Percentiles rank a stretch among this genome's conserved stretches.
Evolutionary conservation across 2,888 invertebrate species (phyloP).

Genomic region (Cerastis rubricosa): DNA sequence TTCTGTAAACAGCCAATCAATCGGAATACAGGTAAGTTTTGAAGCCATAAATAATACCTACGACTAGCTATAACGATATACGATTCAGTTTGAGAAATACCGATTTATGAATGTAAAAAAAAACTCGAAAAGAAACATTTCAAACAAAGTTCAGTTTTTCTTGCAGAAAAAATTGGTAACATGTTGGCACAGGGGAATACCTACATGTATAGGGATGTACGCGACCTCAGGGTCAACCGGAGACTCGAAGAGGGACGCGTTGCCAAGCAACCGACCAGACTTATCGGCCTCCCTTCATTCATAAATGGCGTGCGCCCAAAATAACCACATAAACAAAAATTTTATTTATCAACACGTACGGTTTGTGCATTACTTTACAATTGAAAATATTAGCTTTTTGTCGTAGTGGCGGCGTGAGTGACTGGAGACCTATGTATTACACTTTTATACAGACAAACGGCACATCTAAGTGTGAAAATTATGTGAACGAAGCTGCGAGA

Average conservation of each 20-base stretch:
- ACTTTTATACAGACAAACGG: neutral
- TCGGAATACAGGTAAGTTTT: neutral
- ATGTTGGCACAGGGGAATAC: constrained; percentile 46
- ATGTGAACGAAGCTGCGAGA: neutral
- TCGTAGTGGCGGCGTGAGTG: neutral
- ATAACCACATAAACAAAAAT: constrained; percentile 69
- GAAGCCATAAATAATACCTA: neutral
- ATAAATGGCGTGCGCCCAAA: constrained; percentile 71
- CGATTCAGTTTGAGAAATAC: too few relatives aligned
- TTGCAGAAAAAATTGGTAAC: constrained; percentile 36
- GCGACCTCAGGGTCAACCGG: constrained; percentile 81
- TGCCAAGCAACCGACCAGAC: constrained; percentile 78
- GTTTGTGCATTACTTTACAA: neutral
- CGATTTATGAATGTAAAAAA: neutral
- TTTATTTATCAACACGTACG: neutral
- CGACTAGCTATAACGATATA: neutral
- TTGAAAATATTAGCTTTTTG: neutral
- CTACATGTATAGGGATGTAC: constrained; percentile 67
- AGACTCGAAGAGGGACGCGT: constrained; percentile 78
- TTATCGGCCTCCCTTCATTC: constrained; percentile 73
- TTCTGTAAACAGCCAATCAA: neutral
- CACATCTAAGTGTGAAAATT: neutral
- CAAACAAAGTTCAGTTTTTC: constrained; percentile 20
- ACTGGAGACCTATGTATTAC: neutral
- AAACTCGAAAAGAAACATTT: neutral